Evolutionary conservation across 2,797 vertebrate genomes (phyloP).

Genomic region (Halcyon smyrnensis): DNA sequence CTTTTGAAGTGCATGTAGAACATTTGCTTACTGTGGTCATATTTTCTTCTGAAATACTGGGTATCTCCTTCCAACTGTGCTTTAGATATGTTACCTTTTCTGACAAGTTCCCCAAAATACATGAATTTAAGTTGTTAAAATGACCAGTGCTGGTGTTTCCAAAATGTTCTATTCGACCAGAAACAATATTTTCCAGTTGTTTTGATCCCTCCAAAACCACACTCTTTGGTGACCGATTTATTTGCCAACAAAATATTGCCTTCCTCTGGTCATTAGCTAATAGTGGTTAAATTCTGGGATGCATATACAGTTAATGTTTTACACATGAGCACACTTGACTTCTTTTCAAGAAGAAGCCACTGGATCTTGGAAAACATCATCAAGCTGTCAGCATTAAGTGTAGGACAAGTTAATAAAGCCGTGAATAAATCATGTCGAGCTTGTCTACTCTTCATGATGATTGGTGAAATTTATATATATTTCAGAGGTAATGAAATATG

Average conservation of each 20-base stretch:
- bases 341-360: slow-evolving; percentile 27
- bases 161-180: neutral
- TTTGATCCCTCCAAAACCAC: neutral
- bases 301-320: neutral
- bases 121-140: neutral
- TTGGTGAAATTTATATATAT: neutral
- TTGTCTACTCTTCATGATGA: neutral
- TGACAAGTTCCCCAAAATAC: neutral
- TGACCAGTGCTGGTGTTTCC: neutral
- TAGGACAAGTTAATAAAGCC: neutral
- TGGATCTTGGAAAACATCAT: slow-evolving; percentile 30
- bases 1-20: neutral
- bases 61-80: neutral
- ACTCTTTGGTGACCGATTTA: neutral
- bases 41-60: neutral
- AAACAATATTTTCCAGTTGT: neutral
- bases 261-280: neutral
- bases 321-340: neutral
- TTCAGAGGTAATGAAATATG: neutral
- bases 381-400: slow-evolving; percentile 13
- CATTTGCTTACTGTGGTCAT: neutral
- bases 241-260: neutral
- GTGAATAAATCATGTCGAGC: neutral
- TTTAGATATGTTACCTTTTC: neutral
- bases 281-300: neutral